Evolutionary conservation across 2,113 vertebrate species (phyloP).

Genomic region (Eudyptes chrysolophus): DNA sequence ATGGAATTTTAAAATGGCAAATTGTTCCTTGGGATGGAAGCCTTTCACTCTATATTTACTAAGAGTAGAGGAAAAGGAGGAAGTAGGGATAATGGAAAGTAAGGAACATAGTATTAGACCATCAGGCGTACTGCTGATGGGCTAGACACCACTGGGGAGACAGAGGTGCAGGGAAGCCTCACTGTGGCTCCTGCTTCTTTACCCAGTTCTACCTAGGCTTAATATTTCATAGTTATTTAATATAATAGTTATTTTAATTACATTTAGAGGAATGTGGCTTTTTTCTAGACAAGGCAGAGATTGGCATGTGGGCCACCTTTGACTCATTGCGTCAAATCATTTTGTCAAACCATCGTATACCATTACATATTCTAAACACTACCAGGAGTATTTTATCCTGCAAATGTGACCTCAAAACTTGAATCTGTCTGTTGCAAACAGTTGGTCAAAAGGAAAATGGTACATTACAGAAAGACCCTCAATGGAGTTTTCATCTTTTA

Average conservation of each 20-base stretch:
- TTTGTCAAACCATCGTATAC: accelerated
- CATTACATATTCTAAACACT: background rate
- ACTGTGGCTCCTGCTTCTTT: background rate
- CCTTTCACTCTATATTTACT: background rate
- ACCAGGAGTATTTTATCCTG: background rate
- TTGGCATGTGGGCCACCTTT: background rate
- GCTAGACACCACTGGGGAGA: background rate
- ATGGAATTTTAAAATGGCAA: background rate
- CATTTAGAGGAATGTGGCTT: background rate
- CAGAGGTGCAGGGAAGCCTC: background rate
- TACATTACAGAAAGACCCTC: background rate
- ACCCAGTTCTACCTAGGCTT: background rate
- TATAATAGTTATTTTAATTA: background rate
- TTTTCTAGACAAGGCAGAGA: background rate
- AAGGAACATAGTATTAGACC: background rate
- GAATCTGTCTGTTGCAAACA: background rate
- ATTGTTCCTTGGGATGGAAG: background rate
- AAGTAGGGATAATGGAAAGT: background rate
- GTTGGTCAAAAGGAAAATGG: background rate
- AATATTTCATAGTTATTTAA: background rate
- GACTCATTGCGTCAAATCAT: background rate
- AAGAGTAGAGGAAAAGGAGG: background rate
- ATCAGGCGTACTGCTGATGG: background rate
- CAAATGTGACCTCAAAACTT: background rate
- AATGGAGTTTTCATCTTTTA: background rate